phyloP scores from a whole-genome alignment of 2,113 vertebrate species.

The Pachycephala philippinensis region DNA sequence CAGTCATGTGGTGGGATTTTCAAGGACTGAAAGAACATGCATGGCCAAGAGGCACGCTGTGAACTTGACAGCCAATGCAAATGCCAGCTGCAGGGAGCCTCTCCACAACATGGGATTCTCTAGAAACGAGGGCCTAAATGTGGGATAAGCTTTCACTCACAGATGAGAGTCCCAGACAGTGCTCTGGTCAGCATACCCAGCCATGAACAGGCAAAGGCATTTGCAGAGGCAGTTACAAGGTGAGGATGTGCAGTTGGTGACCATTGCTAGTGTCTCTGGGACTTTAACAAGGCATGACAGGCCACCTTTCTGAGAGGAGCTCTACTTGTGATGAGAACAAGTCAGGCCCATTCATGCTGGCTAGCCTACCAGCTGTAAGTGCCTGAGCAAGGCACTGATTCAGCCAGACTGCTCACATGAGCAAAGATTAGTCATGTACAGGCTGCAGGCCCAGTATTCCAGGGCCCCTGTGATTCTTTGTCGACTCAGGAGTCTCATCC shows the following conservation, averaged over 20 bases:
- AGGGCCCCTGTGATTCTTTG: neutral
- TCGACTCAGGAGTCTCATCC: neutral
- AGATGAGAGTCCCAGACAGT: neutral
- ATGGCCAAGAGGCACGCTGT: neutral
- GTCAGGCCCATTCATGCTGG: neutral
- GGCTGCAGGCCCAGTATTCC: neutral
- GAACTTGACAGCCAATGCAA: neutral
- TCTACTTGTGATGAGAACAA: neutral
- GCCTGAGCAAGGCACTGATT: neutral
- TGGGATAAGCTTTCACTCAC: neutral
- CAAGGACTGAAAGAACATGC: neutral
- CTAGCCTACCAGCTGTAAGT: neutral
- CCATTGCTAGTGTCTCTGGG: neutral
- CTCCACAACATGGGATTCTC: neutral
- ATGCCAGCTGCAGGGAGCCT: neutral
- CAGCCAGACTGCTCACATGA: neutral
- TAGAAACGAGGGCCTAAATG: neutral
- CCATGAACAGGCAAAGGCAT: neutral
- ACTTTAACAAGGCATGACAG: neutral
- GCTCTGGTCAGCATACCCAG: neutral
- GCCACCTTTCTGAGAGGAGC: neutral
- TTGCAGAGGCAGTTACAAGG: neutral
- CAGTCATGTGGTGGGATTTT: neutral
- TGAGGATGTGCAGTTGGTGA: neutral
- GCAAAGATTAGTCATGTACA: neutral